Evolutionary conservation across 2,888 invertebrate species (phyloP), one percentile per base, ranked within the genome.

Genomic region (Xanthorhoe spadicearia): DNA sequence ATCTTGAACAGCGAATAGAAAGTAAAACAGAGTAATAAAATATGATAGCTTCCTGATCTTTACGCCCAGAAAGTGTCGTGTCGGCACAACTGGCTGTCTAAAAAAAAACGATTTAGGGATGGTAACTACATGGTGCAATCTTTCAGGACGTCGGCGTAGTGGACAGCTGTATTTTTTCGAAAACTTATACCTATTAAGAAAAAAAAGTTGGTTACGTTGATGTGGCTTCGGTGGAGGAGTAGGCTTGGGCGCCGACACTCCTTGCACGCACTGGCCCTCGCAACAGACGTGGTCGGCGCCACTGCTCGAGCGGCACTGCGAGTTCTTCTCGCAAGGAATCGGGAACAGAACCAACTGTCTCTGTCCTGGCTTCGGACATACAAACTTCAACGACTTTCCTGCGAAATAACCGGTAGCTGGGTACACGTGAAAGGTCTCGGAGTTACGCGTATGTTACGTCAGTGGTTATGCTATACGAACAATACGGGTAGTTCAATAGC

Each of bases 181-280:
- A 23, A 23, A 3, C 23, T 23, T 23, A 23, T 23, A 23, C 23
- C 23, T 23, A 23, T 23, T 4, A 3, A 23, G n/a, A 23, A 23
- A 50, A 18, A 10, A 49, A 38, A 64, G 32, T 18, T 46, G 13
- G 10, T 35, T 59, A 93, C 93, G 93, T 85, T 91, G 91, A 73
- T 93, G 93, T n/a, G 86, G 75, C 71, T 84, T 78, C 48, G 87
- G 86, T 49, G 79, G 74, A 15, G 86, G 81, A n/a, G 84, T 87
- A 15, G 93, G 92, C 71, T 94, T 89, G 0, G 95, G 95, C 63
- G 95, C 94, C 4, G 94, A 90, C 28, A 94, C 90, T 10, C 95
- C 96, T 72, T 94, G 88, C 53, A 95, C 89, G 77, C 96, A 96
- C 74, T 94, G 94, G 51, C 89, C 92, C 49, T 90, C 87, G 75